phyloP scores from a whole-genome alignment of 2,888 invertebrate species.

The Dryocosmus kuriphilus region DNA sequence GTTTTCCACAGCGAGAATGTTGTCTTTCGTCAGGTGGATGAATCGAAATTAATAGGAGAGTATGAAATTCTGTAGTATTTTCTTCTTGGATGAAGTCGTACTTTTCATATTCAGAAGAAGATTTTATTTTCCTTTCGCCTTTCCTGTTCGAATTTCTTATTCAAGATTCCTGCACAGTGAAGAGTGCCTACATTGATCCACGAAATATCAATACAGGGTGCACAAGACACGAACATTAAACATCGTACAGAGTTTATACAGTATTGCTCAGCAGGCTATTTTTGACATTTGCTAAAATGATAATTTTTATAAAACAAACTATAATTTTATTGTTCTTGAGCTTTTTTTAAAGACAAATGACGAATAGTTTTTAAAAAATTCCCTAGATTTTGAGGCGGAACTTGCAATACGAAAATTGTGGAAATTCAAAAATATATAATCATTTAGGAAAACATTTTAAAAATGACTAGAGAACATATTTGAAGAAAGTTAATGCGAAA shows the following conservation, averaged over 20 bases:
- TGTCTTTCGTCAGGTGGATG: neutral
- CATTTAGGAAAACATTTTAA: no score
- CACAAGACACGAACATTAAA: neutral
- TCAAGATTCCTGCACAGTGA: neutral
- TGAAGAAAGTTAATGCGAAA: no score
- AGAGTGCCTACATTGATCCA: neutral
- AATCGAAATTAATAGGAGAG: slow-evolving; percentile 1
- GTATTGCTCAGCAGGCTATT: neutral
- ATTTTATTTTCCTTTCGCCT: neutral
- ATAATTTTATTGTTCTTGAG: no score
- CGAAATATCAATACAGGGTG: neutral
- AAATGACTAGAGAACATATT: no score
- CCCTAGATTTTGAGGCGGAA: no score
- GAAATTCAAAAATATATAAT: no score
- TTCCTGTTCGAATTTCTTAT: neutral
- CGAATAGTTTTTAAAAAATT: no score
- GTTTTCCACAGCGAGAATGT: neutral
- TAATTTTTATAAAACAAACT: no score
- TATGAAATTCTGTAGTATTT: neutral
- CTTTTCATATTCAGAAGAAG: neutral
- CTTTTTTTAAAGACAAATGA: no score
- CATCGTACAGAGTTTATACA: neutral
- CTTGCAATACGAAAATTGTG: no score
- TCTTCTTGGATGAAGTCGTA: neutral
- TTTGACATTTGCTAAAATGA: no score